Base-by-base conservation (phyloP, 2,113 vertebrate genomes). In the Chlorodrepanis virens region DNA sequence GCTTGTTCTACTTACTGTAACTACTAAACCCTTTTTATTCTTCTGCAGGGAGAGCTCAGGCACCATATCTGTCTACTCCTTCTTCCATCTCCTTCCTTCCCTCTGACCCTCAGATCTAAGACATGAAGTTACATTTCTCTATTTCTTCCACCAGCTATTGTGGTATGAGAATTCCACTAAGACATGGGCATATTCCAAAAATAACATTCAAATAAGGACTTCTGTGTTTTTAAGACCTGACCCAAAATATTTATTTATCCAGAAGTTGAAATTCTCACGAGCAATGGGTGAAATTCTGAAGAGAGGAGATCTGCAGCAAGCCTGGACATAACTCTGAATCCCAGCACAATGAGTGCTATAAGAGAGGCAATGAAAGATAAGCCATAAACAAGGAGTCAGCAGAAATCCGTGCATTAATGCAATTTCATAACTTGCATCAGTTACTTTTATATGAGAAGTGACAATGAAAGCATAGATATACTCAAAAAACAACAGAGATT, bases 201-300 rank as follows among this genome's bases (percentile, higher is more conserved):
- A 96, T 65, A 98, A 97, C 97, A 98, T 63, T 74, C 5, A 3
- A 97, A 96, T 97, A 97, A 74, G 91, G 95, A 97, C 95, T 97
- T 97, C 96, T 97, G 96, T 97, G 96, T 96, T 98, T 98, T 97
- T 94, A 96, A 98, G 96, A 96, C 90, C 96, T 98, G 97, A 98
- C 97, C 98, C 93, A 96, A 97, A 98, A 97, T 96, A 98, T 97
- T 98, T 98, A 96, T 97, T 98, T 98, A 97, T 95, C 76, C 94
- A 98, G 94, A 98, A 98, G 83, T 75, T 96, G 96, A 98, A 98
- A 98, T 98, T 98, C 98, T 98, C 98, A 98, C 93, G 96, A 98
- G 97, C 95, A 97, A 97, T 90, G 95, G 96, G 89, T 96, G 95
- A 98, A 97, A 93, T 96, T 97, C 96, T 74, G 95, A 96, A 77